Conservation (phyloP, 2,797 vertebrate species). For the Xyrichtys novacula region DNA sequence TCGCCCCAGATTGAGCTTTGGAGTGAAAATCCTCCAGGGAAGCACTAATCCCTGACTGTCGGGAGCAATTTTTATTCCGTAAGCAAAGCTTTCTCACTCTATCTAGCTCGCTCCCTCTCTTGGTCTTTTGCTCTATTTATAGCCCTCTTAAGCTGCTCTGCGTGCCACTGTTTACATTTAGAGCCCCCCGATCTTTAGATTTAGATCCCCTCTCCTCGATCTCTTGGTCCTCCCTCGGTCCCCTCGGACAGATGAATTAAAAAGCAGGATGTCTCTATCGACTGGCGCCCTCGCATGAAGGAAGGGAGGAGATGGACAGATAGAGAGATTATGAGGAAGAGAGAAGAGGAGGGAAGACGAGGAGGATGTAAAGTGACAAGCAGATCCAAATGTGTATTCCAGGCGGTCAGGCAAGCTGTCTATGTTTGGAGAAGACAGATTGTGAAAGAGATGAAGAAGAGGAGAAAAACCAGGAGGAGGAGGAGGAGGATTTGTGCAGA, state of each 20-base stretch:
- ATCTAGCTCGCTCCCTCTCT: slow-evolving; percentile 61
- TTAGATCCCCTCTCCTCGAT: slow-evolving; percentile 53
- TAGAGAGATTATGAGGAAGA: slow-evolving; percentile 54
- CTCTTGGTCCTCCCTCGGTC: slow-evolving; percentile 29
- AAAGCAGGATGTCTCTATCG: slow-evolving; percentile 63
- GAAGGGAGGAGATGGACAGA: slow-evolving; percentile 44
- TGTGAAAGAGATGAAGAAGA: slow-evolving; percentile 42
- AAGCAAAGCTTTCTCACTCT: slow-evolving; percentile 78
- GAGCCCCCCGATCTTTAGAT: slow-evolving; percentile 73
- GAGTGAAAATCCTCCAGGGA: slow-evolving; percentile 84
- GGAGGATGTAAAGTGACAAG: slow-evolving; percentile 75
- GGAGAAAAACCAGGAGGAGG: slow-evolving; percentile 18
- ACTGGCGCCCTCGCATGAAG: slow-evolving; percentile 36
- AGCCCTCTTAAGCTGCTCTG: slow-evolving; percentile 80
- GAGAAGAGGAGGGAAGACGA: slow-evolving; percentile 49
- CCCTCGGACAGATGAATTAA: slow-evolving; percentile 61
- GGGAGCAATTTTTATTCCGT: slow-evolving; percentile 81
- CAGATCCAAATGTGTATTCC: slow-evolving; percentile 66
- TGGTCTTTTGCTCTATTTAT: slow-evolving; percentile 77
- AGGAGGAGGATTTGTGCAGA: slow-evolving; percentile 6
- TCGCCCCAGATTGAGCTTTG: slow-evolving; percentile 80
- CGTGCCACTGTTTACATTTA: slow-evolving; percentile 81
- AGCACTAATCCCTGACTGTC: slow-evolving; percentile 83
- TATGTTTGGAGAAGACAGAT: slow-evolving; percentile 54
- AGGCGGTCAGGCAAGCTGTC: slow-evolving; percentile 61